Conservation (phyloP, 2,113 vertebrate species). For the Chloropsis cyanopogon region DNA sequence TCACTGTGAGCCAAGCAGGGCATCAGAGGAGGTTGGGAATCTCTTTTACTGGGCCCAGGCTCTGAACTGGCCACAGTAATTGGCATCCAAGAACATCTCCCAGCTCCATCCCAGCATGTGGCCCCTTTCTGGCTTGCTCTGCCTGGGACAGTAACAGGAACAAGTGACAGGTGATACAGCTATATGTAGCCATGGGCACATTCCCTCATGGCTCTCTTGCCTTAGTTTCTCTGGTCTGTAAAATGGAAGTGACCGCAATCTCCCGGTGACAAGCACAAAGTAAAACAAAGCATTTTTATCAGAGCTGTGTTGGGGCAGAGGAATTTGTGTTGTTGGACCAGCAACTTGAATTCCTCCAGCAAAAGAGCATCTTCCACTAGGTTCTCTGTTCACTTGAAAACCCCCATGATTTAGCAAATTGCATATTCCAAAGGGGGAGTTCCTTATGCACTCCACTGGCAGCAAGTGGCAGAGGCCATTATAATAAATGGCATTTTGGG, state of each 20-base stretch:
- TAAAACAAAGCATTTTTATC: background rate
- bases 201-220: background rate
- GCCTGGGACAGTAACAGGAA: background rate
- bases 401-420: background rate
- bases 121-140: background rate
- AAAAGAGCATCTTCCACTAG: background rate
- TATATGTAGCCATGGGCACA: background rate
- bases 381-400: background rate
- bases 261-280: background rate
- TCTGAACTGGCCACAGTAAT: background rate
- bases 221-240: background rate
- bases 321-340: background rate
- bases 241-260: background rate
- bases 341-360: background rate
- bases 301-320: background rate
- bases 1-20: fast-evolving
- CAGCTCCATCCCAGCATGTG: background rate
- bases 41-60: background rate
- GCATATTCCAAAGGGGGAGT: background rate
- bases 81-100: background rate
- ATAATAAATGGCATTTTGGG: conserved; percentile 4
- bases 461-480: background rate
- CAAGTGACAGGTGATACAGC: background rate
- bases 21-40: background rate
- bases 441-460: background rate